Conservation (phyloP, 2,888 invertebrate genomes). For the Lasioglossum malachurum region DNA sequence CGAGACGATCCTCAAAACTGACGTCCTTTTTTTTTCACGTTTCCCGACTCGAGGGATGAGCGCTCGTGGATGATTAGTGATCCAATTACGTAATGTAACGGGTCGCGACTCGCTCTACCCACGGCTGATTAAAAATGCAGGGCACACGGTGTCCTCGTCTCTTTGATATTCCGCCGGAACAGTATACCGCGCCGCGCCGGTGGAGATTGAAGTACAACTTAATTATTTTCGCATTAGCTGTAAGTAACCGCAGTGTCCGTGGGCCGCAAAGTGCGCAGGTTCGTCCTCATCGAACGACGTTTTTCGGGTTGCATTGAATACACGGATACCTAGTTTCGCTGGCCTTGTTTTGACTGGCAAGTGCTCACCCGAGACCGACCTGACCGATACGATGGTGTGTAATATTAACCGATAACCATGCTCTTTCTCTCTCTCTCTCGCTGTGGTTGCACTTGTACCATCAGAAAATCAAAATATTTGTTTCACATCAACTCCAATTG, state of each 20-base stretch:
- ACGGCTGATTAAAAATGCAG: conserved; percentile 53
- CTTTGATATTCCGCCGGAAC: conserved; percentile 46
- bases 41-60: not conserved
- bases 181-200: not conserved
- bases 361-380: not conserved
- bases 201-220: conserved; percentile 76
- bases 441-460: not conserved
- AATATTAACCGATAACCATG: too few species aligned
- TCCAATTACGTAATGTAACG: conserved; percentile 58
- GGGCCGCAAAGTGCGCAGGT: conserved; percentile 59
- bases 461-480: not conserved
- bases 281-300: conserved; percentile 65
- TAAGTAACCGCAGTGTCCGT: conserved; percentile 71
- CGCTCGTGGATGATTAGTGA: conserved; percentile 46
- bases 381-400: not conserved
- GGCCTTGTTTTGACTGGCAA: not conserved
- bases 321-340: not conserved
- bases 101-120: conserved; percentile 16
- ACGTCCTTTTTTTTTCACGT: not conserved
- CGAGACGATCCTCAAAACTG: conserved; percentile 21
- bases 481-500: too few species aligned
- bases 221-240: conserved; percentile 78
- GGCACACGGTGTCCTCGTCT: not conserved
- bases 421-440: too few species aligned
- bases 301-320: not conserved